Evolutionary conservation across 2,113 vertebrate species (phyloP).

Genomic region (Rhineura floridana): DNA sequence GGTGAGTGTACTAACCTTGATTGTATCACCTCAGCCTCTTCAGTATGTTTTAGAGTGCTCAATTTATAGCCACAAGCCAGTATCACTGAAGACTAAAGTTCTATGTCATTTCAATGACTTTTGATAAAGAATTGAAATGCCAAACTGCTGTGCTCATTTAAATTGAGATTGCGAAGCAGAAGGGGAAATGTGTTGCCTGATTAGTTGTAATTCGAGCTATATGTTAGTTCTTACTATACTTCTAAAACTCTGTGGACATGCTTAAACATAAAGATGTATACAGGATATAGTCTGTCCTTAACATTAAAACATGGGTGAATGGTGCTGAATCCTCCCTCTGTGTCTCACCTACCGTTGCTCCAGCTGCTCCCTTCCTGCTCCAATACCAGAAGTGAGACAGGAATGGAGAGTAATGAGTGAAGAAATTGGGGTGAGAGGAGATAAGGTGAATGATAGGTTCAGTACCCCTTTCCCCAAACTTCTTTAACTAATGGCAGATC

Average conservation of each 20-base stretch:
- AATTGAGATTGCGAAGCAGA: conserved; percentile 50
- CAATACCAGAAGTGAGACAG: neutral
- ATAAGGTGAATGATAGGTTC: neutral
- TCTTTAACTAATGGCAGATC: neutral
- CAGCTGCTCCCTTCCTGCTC: neutral
- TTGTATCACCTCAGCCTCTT: neutral
- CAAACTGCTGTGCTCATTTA: conserved; percentile 14
- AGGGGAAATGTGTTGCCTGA: conserved; percentile 39
- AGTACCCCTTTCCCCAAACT: too few species aligned
- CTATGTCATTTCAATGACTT: conserved; percentile 31
- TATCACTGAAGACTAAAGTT: conserved; percentile 4
- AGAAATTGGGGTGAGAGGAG: neutral
- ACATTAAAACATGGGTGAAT: neutral
- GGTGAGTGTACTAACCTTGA: neutral
- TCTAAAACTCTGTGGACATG: conserved; percentile 52
- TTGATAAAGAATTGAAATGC: conserved; percentile 11
- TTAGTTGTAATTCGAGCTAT: conserved; percentile 40
- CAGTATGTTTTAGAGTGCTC: conserved; percentile 11
- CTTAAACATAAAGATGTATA: conserved; percentile 33
- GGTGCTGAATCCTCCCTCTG: neutral
- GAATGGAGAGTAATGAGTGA: neutral
- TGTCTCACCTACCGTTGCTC: neutral
- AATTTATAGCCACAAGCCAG: neutral
- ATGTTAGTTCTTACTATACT: conserved; percentile 55
- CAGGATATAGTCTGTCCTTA: neutral